Base-by-base conservation (phyloP, 2,888 invertebrate genomes). In the Drosophila affinis region DNA sequence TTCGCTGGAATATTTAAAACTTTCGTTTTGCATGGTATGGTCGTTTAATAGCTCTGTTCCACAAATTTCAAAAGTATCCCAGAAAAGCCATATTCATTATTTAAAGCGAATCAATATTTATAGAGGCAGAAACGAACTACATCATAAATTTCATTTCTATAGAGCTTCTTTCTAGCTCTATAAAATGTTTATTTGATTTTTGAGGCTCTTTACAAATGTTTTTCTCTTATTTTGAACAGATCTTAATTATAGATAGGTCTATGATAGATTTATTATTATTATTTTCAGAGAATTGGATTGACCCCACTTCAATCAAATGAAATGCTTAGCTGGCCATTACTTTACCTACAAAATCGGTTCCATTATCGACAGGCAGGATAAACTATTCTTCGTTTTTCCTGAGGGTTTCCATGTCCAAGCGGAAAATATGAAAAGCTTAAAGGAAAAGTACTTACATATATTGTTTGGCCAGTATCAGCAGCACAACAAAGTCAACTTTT, bases 401-500 rank as follows among this genome's bases (percentile, higher is more conserved):
- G 34, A 6, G 34, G 27, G 46, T 32, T 12, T 32, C 21, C 17
- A 56, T 27, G 32, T n/a, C 48, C 29, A 29, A 24, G 51, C 51
- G 45, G 67, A 61, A 81, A 83, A 73, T 83, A 78, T 83, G 76
- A 83, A 65, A 72, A 70, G 77, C 62, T 79, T 62, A 71, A 81
- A 7, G 39, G 78, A 63, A 58, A 65, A 49, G 10, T 51, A 17
- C 24, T 34, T 67, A 34, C 46, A 49, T 72, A 34, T 51, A 49
- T 72, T 72, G 53, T 55, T 58, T 72, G 72, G 44, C 72, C 63
- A 57, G 44, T 52, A 59, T 47, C 48, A 61, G 72, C 72, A 60
- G 49, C 46, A 56, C 53, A 81, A 81, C 71, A 76, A 76, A 87
- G 74, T 67, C 75, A 87, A 84, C 76, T 83, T 84, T 73, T 69